These are phyloP conservation scores for Noturus placidus DNA, from an alignment of 2,113 vertebrate genomes.

Conservation along the genomic window DNA sequence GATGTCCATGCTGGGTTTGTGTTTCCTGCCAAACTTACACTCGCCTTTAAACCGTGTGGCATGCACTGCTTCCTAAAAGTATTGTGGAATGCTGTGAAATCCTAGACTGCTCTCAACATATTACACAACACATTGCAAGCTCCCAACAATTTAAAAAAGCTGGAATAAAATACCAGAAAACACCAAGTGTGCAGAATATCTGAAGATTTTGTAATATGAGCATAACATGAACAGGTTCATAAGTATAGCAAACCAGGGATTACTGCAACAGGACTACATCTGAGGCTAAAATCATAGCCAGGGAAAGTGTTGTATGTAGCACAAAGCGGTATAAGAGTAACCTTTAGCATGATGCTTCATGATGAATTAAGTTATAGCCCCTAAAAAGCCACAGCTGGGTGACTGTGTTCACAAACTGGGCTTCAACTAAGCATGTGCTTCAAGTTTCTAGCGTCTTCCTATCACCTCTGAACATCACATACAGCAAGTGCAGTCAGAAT, in stretches of 20 bases:
- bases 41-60: slow-evolving; percentile 3
- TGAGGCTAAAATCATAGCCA: neutral
- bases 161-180: neutral
- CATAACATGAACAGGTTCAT: neutral
- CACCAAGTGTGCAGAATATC: neutral
- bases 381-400: slow-evolving; percentile 69
- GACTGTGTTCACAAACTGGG: slow-evolving; percentile 65
- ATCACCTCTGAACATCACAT: slow-evolving; percentile 67
- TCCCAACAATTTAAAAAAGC: neutral
- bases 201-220: neutral
- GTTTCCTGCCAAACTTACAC: slow-evolving; percentile 14
- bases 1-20: neutral
- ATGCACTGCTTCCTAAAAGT: neutral
- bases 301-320: neutral
- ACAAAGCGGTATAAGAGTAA: neutral
- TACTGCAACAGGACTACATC: too few relatives aligned
- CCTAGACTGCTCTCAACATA: neutral
- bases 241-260: neutral
- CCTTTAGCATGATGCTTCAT: slow-evolving; percentile 23
- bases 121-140: neutral
- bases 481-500: slow-evolving; percentile 65
- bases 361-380: slow-evolving; percentile 65
- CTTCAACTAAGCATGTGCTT: slow-evolving; percentile 61
- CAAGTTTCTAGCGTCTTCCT: slow-evolving; percentile 73
- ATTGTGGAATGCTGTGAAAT: slow-evolving; percentile 5